Conservation (phyloP, 2,888 invertebrate species). For the Lobophora halterata region DNA sequence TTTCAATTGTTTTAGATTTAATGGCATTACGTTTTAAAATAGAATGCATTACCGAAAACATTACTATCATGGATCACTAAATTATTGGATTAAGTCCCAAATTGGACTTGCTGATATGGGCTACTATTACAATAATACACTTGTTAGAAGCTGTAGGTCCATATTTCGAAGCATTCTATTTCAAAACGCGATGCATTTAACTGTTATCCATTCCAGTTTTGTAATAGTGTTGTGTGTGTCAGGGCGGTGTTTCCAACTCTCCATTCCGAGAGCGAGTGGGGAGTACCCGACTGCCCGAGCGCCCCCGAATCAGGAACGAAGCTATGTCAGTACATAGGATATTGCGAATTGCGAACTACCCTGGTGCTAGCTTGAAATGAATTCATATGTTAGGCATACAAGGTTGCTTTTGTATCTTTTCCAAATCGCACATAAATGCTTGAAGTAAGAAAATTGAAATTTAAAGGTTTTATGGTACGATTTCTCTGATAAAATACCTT, state of each 20-base stretch:
- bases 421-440: no score
- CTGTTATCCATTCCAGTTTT: conserved; percentile 18
- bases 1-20: conserved; percentile 34
- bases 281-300: conserved; percentile 92
- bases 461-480: no score
- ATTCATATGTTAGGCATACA: no score
- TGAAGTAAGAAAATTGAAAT: no score
- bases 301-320: conserved; percentile 93
- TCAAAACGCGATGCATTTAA: conserved; percentile 15
- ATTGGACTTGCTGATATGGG: no score
- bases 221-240: conserved; percentile 65
- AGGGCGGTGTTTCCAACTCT: conserved; percentile 85
- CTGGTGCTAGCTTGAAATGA: background rate
- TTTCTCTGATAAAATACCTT: no score
- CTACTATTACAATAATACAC: no score
- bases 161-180: conserved; percentile 5
- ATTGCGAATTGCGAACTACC: conserved; percentile 15
- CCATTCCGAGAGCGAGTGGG: conserved; percentile 94
- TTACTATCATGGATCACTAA: no score
- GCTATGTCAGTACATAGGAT: conserved; percentile 70
- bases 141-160: no score
- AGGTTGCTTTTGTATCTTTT: no score
- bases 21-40: conserved; percentile 16
- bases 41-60: no score
- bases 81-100: background rate